phyloP scores from a whole-genome alignment of 2,888 invertebrate species.

The Chrysotoxum bicinctum region DNA sequence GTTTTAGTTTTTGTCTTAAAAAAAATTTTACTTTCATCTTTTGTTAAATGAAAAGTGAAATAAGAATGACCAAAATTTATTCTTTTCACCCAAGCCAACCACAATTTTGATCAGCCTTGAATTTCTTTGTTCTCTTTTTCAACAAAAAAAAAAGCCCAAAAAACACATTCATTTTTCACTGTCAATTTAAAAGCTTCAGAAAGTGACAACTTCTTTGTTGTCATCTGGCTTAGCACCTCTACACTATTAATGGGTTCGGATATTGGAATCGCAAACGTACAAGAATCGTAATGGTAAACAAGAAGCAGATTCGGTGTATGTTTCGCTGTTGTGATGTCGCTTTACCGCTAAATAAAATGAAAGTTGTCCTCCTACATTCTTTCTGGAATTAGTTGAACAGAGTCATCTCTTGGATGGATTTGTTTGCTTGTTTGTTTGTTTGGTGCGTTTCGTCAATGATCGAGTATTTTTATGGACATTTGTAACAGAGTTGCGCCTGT shows the following conservation, averaged over 20 bases:
- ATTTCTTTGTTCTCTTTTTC: constrained; percentile 31
- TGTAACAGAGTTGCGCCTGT: constrained; percentile 22
- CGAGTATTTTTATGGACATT: constrained; percentile 58
- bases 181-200: background rate
- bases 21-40: constrained; percentile 64
- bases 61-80: constrained; percentile 3
- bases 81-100: background rate
- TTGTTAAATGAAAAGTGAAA: constrained; percentile 68
- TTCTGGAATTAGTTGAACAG: constrained; percentile 72
- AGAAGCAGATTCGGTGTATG: constrained; percentile 5
- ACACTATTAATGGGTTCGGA: constrained; percentile 14
- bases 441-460: constrained; percentile 46
- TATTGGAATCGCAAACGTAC: constrained; percentile 5
- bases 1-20: background rate
- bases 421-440: constrained; percentile 62
- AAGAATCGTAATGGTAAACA: constrained; percentile 26
- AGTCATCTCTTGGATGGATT: constrained; percentile 59
- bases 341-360: constrained; percentile 78
- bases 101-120: constrained; percentile 43
- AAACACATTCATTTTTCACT: background rate
- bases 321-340: constrained; percentile 11
- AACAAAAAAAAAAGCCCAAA: background rate
- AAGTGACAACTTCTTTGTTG: constrained; percentile 35
- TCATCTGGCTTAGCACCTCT: background rate
- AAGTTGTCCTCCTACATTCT: constrained; percentile 79